Evolutionary conservation across 2,797 vertebrate species (phyloP), one percentile per base, ranked within the genome.

Genomic region (Catamblyrhynchus diadema): DNA sequence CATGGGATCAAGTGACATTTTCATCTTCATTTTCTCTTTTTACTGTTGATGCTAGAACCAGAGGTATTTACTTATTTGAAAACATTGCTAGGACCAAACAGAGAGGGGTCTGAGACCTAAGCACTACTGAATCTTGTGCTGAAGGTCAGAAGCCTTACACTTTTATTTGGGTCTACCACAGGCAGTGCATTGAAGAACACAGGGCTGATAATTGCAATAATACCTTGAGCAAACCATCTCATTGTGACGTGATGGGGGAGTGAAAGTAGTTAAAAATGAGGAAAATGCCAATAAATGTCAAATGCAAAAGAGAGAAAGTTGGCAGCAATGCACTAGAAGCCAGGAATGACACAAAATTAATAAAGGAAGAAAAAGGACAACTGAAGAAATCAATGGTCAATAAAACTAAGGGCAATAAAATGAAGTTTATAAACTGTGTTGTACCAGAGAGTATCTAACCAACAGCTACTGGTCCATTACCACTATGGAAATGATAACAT

Each of bases 341-440:
- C 44, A 77, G 28, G 59, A 90, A 94, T 45, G 90, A 81, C 85
- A 90, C 39, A 90, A 95, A 95, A 91, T 93, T 91, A 83, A 84
- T 96, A 88, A 48, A 35, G 59, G 66, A 88, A 95, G 51, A 47
- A 90, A 95, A 92, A 90, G 66, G 73, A 92, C 79, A 93, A 37
- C 33, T 66, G 70, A 88, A 95, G 80, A 93, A 94, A 95, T 94
- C 93, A 81, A 95, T 93, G 47, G 70, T 59, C 86, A 79, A 62
- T 93, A 90, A 91, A 96, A 50, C 72, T 69, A 86, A 93, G 69
- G 80, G 88, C 80, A 95, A 88, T 89, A 91, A 94, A 95, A 91
- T 45, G 32, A 95, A 91, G 83, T 90, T 93, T 84, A 94, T 92
- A 90, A 95, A 90, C 41, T 75, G 47, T 22, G 14, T 39, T 79